Conservation (phyloP, 2,888 invertebrate genomes). For the Drosophila mimica region DNA sequence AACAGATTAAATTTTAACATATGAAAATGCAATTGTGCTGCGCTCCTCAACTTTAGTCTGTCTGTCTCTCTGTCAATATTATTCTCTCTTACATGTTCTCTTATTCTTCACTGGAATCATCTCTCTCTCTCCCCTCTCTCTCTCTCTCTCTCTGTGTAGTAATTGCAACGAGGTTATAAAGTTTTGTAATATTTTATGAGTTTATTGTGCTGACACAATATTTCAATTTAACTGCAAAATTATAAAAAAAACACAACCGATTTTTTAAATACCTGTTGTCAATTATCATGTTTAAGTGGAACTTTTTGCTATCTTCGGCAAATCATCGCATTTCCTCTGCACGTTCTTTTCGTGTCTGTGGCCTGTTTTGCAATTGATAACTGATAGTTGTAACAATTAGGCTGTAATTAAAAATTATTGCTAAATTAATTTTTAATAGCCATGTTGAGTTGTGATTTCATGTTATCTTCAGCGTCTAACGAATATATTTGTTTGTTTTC, state of each 20-base stretch:
- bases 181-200: constrained; percentile 68
- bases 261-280: background rate
- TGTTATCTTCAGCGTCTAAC: constrained; percentile 33
- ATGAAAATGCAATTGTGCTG: constrained; percentile 54
- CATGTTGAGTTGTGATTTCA: constrained; percentile 13
- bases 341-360: constrained; percentile 42
- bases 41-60: constrained; percentile 10
- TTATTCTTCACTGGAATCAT: constrained; percentile 13
- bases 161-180: constrained; percentile 67
- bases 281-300: constrained; percentile 11
- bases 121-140: constrained; percentile 23
- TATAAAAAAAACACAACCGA: constrained; percentile 4
- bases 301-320: constrained; percentile 9
- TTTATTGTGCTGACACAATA: constrained; percentile 51
- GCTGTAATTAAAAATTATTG: constrained; percentile 47
- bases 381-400: constrained; percentile 47
- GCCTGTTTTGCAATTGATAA: constrained; percentile 35
- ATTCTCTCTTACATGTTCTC: constrained; percentile 20
- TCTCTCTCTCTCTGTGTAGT: constrained; percentile 29
- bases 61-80: background rate
- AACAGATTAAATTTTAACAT: constrained; percentile 48
- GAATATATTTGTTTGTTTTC: constrained; percentile 18
- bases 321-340: constrained; percentile 33
- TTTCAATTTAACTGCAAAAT: constrained; percentile 33
- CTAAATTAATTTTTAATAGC: constrained; percentile 44